Base-by-base conservation (phyloP, 1,140 invertebrate genomes). In the Plectrocnemia conspersa region DNA sequence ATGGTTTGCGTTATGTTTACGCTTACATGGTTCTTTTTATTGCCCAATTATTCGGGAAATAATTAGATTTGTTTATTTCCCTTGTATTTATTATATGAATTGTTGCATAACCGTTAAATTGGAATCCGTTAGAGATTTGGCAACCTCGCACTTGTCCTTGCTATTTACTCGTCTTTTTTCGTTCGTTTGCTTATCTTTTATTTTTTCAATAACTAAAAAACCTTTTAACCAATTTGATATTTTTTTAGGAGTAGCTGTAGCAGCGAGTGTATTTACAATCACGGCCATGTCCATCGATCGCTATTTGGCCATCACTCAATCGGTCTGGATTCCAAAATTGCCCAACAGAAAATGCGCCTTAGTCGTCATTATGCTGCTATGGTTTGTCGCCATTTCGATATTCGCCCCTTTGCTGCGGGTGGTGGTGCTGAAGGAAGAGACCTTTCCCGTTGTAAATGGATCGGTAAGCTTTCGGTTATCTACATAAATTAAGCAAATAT, bases 251-350 rank as follows among this genome's bases (percentile, higher is more conserved):
- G 82, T 88, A 5, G 80, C 85, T 7, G 86, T 89, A 1, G 82
- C 82, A 1, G 83, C 83, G 1, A 86, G 84, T 57, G 82, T 89
- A 21, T 88, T 87, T 67, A 88, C 86, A 1, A 86, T 89, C 50
- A 84, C 83, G 0, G 83, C 83, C 0, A 85, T 89, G 82, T 85
- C 85, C 25, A 74, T 89, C 16, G 86, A 89, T 65, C 74, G 87
- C 24, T 86, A 83, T 62, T 66, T 88, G 33, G 86, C 86, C 5
- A 88, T 89, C 58, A 78, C 82, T 32, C 83, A 84, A 66, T 84
- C 85, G 0, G 82, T 88, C 48, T 77, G 80, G 9, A 78, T 83
- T 61, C 74, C 82, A 33, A 77, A 82, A 67, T 70, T 83, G 45
- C 82, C 84, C 16, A 84, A 82, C 46, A 67, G 81, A 11, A 79